Base-by-base conservation (phyloP, 2,113 vertebrate species). In the Xyliphius kryptos region DNA sequence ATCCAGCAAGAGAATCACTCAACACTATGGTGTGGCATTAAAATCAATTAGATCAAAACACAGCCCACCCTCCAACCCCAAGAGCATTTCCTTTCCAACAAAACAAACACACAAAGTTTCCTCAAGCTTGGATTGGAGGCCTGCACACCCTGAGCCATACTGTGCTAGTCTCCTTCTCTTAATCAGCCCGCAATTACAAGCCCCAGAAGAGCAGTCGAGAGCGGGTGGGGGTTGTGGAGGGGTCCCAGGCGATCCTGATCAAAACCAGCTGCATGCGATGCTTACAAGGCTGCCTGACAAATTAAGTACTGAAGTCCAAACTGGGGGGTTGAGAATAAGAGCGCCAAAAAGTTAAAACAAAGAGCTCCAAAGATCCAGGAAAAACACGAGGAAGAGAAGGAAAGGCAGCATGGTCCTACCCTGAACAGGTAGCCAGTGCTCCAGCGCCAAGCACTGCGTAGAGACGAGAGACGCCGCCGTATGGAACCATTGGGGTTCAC, bases 221-320 rank as follows among this genome's bases (percentile, higher is more conserved):
- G 51, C 5, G 62, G 50, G 60, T 38, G 67, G 59, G 70, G 46
- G 70, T 7, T 11, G 52, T 56, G 21, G 20, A 48, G 47, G 81
- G 81, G 74, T 80, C 81, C 77, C 67, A 71, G 61, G 73, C 71
- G 75, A 73, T 74, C 76, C 69, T 86, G 83, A 88, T 89, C 83
- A 86, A 83, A 87, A 88, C 81, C 87, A 89, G 83, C 85, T 88
- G 87, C 69, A 80, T 76, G 77, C 63, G 71, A 77, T 71, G 84
- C 77, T 83, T 84, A 82, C 76, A 72, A 83, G 83, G 80, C 79
- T 80, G 63, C 79, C 83, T 72, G 76, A 81, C 79, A 86, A 86
- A 86, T 84, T 74, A 85, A 81, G 68, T 77, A 83, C 79, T 77
- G 66, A 74, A 82, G 74, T 76, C 66, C 60, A 47, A 67, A 75